phyloP scores from a whole-genome alignment of 1,140 invertebrate genomes.

The Zaprionus ghesquierei region DNA sequence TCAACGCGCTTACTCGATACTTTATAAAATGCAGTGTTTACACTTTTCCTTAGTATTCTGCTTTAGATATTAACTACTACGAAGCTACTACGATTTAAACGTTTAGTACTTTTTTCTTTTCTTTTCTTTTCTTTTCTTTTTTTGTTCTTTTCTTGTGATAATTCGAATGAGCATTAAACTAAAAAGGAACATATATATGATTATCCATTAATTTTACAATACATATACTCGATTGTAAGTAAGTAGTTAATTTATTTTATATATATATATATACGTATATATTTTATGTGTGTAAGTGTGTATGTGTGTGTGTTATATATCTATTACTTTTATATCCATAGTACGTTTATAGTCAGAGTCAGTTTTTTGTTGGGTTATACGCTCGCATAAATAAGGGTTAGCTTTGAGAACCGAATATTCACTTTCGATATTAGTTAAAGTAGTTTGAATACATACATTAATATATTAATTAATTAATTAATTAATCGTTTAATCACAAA shows the following conservation, averaged over 20 bases:
- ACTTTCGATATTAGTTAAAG: slow-evolving; percentile 20
- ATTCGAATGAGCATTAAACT: slow-evolving; percentile 73
- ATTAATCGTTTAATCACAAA: slow-evolving; percentile 81
- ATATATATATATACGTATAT: slow-evolving; percentile 51
- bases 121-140: slow-evolving; percentile 20
- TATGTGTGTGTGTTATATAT: background rate
- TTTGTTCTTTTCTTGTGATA: slow-evolving; percentile 44
- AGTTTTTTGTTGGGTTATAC: slow-evolving; percentile 67
- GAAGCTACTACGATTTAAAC: slow-evolving; percentile 69
- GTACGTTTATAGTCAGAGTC: slow-evolving; percentile 77
- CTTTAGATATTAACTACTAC: slow-evolving; percentile 55
- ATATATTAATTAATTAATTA: slow-evolving; percentile 48
- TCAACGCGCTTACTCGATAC: slow-evolving; percentile 57
- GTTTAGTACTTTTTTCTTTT: slow-evolving; percentile 53
- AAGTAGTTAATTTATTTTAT: slow-evolving; percentile 42
- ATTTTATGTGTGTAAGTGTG: slow-evolving; percentile 18
- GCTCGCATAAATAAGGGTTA: slow-evolving; percentile 65
- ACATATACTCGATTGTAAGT: slow-evolving; percentile 43
- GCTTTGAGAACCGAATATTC: slow-evolving; percentile 67
- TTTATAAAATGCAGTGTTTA: slow-evolving; percentile 60
- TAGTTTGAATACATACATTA: background rate
- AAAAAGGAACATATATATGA: slow-evolving; percentile 82
- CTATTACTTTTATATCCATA: slow-evolving; percentile 63
- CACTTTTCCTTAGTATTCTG: slow-evolving; percentile 29
- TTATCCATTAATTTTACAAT: slow-evolving; percentile 65